phyloP scores from a whole-genome alignment of 1,140 invertebrate species.

The Pogonomyrmex californicus region DNA sequence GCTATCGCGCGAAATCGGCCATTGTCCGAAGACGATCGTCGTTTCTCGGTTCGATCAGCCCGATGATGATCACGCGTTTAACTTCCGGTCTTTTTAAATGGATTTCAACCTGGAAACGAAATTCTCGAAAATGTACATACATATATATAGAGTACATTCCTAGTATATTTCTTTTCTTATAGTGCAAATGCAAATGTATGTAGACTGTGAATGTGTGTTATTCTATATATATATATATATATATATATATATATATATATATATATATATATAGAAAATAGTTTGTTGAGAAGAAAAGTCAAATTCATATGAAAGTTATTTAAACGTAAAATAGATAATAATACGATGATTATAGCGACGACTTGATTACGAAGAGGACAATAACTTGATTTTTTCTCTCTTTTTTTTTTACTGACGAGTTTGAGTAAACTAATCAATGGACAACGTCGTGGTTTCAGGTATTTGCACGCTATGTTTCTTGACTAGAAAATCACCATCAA shows the following conservation, averaged over 20 bases:
- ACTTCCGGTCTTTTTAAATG: constrained; percentile 24
- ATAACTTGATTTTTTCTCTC: neutral
- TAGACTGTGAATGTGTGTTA: too few relatives aligned
- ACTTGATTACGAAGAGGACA: neutral
- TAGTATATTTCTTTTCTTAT: too few relatives aligned
- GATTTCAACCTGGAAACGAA: neutral
- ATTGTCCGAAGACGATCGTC: constrained; percentile 38
- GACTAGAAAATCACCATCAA: constrained; percentile 39
- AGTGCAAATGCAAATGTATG: too few relatives aligned
- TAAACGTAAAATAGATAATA: neutral
- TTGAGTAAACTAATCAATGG: constrained; percentile 12
- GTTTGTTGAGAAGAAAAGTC: neutral
- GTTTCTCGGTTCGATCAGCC: constrained; percentile 20
- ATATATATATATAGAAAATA: neutral
- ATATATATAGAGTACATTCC: neutral
- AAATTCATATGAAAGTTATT: neutral
- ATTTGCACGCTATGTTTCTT: constrained; percentile 22
- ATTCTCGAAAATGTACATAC: neutral
- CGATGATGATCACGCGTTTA: constrained; percentile 38
- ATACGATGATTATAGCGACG: neutral
- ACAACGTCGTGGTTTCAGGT: constrained; percentile 24
- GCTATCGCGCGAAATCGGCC: constrained; percentile 47
- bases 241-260: neutral
- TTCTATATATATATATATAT: neutral
- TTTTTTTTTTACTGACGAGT: neutral